phyloP scores from a whole-genome alignment of 2,888 invertebrate genomes.

The Meiosimyza decipiens region DNA sequence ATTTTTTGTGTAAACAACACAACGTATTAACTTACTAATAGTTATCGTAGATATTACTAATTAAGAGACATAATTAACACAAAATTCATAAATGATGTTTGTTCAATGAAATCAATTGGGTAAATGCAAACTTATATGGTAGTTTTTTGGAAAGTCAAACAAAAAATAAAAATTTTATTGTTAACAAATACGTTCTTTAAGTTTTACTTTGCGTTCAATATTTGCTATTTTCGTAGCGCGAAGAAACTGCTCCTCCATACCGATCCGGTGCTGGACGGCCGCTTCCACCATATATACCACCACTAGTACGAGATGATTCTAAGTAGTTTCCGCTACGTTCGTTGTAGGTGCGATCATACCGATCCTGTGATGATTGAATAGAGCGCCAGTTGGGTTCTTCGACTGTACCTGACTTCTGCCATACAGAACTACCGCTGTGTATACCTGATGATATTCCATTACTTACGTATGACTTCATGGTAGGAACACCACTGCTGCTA shows the following conservation, averaged over 20 bases:
- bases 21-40: too few species aligned
- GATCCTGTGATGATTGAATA: slow-evolving; percentile 60
- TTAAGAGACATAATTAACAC: neutral
- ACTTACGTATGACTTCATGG: slow-evolving; percentile 62
- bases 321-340: slow-evolving; percentile 62
- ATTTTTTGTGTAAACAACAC: too few species aligned
- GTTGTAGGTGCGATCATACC: slow-evolving; percentile 66
- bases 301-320: slow-evolving; percentile 50
- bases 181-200: slow-evolving; percentile 16
- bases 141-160: slow-evolving; percentile 5
- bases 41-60: neutral
- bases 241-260: slow-evolving; percentile 61
- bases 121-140: too few species aligned
- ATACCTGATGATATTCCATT: slow-evolving; percentile 61
- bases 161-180: slow-evolving; percentile 8
- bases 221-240: slow-evolving; percentile 54
- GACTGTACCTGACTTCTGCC: slow-evolving; percentile 58
- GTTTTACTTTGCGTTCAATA: slow-evolving; percentile 4
- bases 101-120: too few species aligned
- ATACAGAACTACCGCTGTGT: slow-evolving; percentile 54
- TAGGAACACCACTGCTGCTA: slow-evolving; percentile 47
- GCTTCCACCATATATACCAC: slow-evolving; percentile 56
- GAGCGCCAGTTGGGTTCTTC: slow-evolving; percentile 62
- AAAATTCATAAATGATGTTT: neutral
- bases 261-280: slow-evolving; percentile 62